phyloP scores from a whole-genome alignment of 2,797 vertebrate genomes.

The Smutsia gigantea region DNA sequence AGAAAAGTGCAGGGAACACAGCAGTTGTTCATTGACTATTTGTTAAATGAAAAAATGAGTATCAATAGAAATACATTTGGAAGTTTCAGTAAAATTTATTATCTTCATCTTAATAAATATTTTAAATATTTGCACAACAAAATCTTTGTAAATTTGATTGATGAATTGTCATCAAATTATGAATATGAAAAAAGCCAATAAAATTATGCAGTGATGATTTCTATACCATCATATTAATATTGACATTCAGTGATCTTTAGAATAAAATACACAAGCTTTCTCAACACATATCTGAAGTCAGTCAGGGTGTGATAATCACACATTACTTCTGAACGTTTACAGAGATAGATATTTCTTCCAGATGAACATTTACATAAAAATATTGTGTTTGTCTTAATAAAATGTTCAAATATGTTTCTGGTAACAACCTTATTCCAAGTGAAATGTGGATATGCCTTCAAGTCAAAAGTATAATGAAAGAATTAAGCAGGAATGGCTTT shows the following conservation, averaged over 20 bases:
- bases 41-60: background rate
- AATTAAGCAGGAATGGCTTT: background rate
- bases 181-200: background rate
- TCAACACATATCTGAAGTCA: background rate
- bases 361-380: background rate
- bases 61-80: background rate
- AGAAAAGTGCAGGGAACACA: background rate
- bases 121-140: background rate
- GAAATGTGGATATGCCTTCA: background rate
- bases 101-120: background rate
- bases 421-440: background rate
- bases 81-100: background rate
- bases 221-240: background rate
- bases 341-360: background rate
- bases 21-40: background rate
- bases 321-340: background rate
- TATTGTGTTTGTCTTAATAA: background rate
- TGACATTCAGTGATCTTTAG: background rate
- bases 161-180: background rate
- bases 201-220: background rate
- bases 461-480: background rate
- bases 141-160: background rate
- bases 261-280: background rate
- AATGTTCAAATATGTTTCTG: constrained; percentile 7
- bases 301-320: background rate